phyloP scores from a whole-genome alignment of 2,797 vertebrate genomes.

The Parambassis ranga region DNA sequence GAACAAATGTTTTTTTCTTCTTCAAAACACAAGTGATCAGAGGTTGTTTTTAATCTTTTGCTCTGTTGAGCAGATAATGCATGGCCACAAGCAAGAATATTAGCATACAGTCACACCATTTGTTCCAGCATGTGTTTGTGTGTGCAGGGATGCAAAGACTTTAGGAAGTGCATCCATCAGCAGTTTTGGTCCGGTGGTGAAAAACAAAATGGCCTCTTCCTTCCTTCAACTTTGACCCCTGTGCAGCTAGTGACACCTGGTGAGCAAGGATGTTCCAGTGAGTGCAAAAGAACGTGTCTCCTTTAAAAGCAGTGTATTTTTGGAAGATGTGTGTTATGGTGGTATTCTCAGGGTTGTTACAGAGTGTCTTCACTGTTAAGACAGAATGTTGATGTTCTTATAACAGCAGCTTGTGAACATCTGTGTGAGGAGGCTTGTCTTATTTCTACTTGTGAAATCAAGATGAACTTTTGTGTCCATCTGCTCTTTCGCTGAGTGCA shows the following conservation, averaged over 20 bases:
- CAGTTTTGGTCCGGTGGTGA: conserved; percentile 65
- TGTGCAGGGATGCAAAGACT: conserved; percentile 47
- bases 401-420: conserved; percentile 83
- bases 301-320: conserved; percentile 25
- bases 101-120: conserved; percentile 66
- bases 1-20: conserved; percentile 61
- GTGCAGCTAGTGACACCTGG: conserved; percentile 64
- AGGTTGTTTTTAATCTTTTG: conserved; percentile 72
- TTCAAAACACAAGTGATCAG: conserved; percentile 61
- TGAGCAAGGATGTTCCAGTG: conserved; percentile 55
- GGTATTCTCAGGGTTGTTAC: conserved; percentile 8
- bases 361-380: conserved; percentile 24
- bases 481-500: conserved; percentile 73
- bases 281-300: conserved; percentile 31
- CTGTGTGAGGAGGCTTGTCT: conserved; percentile 60
- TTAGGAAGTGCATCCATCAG: conserved; percentile 76
- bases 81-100: conserved; percentile 69
- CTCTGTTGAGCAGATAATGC: conserved; percentile 74
- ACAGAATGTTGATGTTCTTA: conserved; percentile 30
- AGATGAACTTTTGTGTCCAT: conserved; percentile 78
- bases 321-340: conserved; percentile 3
- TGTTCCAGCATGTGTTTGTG: conserved; percentile 46
- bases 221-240: conserved; percentile 73
- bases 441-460: conserved; percentile 59
- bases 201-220: conserved; percentile 75